Evolutionary conservation across 1,140 invertebrate species (phyloP).

Genomic region (Leptinotarsa defecta): DNA sequence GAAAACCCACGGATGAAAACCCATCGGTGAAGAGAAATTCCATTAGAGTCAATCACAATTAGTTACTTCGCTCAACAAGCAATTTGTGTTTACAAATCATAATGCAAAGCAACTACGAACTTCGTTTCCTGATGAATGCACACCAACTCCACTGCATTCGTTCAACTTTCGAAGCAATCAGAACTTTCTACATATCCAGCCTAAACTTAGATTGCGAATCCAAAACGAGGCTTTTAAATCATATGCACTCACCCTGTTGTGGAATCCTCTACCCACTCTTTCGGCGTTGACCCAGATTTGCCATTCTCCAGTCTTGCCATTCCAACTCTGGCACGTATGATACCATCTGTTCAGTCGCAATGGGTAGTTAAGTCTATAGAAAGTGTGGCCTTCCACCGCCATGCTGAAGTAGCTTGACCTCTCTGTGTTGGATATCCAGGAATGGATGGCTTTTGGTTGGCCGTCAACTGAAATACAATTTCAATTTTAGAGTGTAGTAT

Average conservation of each 20-base stretch:
- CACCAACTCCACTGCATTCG: neutral
- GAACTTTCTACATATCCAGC: neutral
- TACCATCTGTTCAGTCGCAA: slow-evolving; percentile 80
- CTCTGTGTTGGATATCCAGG: slow-evolving; percentile 77
- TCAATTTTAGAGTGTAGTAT: too few species aligned
- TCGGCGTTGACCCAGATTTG: slow-evolving; percentile 84
- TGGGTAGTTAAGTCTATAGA: slow-evolving; percentile 82
- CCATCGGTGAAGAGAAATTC: too few species aligned
- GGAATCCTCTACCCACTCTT: slow-evolving; percentile 78
- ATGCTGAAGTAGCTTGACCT: slow-evolving; percentile 80
- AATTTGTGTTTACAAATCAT: too few species aligned
- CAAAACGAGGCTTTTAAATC: neutral
- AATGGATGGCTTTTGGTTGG: slow-evolving; percentile 71
- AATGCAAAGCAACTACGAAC: too few species aligned
- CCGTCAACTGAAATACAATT: slow-evolving; percentile 62
- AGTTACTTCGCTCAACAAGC: too few species aligned
- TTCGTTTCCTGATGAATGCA: too few species aligned
- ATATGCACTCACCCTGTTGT: slow-evolving; percentile 73
- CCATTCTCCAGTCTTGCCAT: slow-evolving; percentile 83
- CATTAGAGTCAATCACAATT: too few species aligned
- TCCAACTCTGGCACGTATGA: slow-evolving; percentile 84
- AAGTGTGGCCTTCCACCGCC: slow-evolving; percentile 77
- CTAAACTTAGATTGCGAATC: neutral
- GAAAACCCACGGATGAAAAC: too few species aligned
- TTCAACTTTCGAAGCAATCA: neutral